phyloP scores from a whole-genome alignment of 2,113 vertebrate species.

The Erinaceus europaeus region DNA sequence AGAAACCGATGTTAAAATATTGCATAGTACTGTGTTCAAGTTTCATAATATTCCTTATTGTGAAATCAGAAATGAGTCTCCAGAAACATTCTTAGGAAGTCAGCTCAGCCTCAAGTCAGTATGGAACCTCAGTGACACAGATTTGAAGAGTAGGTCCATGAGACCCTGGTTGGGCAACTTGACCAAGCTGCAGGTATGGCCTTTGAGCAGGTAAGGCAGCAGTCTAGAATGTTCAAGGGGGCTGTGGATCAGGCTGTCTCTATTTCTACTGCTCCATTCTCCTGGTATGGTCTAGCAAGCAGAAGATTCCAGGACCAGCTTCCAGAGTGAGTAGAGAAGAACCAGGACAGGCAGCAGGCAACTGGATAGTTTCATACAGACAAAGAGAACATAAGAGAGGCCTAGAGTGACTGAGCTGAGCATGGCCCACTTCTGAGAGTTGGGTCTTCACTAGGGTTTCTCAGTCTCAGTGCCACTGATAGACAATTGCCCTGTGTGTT shows the following conservation, averaged over 20 bases:
- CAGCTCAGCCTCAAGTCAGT: background rate
- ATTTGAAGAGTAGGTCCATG: background rate
- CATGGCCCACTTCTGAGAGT: background rate
- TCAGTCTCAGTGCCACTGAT: no score
- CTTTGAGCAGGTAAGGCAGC: background rate
- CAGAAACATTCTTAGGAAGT: background rate
- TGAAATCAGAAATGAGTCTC: background rate
- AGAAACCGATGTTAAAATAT: no score
- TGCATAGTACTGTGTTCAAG: no score
- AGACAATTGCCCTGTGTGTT: no score
- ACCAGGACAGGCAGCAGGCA: no score
- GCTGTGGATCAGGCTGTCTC: background rate
- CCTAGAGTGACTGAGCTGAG: background rate
- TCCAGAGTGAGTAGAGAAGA: no score
- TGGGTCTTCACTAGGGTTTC: background rate
- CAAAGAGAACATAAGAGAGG: background rate
- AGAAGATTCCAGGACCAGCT: no score
- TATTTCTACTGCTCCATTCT: background rate
- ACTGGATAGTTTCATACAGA: no score
- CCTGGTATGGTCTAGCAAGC: background rate
- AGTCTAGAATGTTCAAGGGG: background rate
- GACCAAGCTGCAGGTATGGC: background rate
- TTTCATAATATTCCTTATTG: no score
- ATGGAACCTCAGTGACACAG: background rate
- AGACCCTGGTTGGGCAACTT: background rate